Percentiles rank a stretch among this genome's conserved stretches.
Evolutionary conservation across 2,888 invertebrate species (phyloP).

Genomic region (Phragmatobia fuliginosa): DNA sequence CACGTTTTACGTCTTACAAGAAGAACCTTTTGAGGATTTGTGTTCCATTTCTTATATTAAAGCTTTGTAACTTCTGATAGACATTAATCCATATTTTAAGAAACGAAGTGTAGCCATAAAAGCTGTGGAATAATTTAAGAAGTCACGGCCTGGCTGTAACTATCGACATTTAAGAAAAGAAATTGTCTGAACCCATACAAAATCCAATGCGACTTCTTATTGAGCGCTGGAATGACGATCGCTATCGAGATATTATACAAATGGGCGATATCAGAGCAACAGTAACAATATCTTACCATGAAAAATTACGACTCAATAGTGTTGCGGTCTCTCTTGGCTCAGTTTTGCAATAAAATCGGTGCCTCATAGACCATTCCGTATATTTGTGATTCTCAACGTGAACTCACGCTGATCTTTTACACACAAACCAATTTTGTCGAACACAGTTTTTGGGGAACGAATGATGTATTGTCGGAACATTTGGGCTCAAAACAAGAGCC

Average conservation of each 20-base stretch:
- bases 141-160: conserved; percentile 43
- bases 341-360: conserved; percentile 70
- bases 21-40: conserved; percentile 62
- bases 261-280: conserved; percentile 75
- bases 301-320: conserved; percentile 73
- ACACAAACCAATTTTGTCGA: conserved; percentile 61
- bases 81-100: conserved; percentile 28
- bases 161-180: conserved; percentile 52
- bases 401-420: conserved; percentile 59
- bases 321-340: conserved; percentile 72
- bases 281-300: conserved; percentile 77
- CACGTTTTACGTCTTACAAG: conserved; percentile 73
- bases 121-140: conserved; percentile 49
- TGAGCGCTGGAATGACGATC: conserved; percentile 70
- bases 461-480: conserved; percentile 53
- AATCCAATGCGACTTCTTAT: conserved; percentile 65
- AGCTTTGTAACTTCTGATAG: conserved; percentile 41
- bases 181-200: conserved; percentile 62
- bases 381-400: conserved; percentile 65
- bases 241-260: conserved; percentile 83
- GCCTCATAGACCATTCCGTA: conserved; percentile 62
- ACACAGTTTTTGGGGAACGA: conserved; percentile 45
- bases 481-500: conserved; percentile 34
- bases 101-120: conserved; percentile 42
- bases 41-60: conserved; percentile 55